These are phyloP conservation scores for Octopus bimaculoides DNA, from an alignment of 1,140 invertebrate genomes.

Conservation along the genomic window DNA sequence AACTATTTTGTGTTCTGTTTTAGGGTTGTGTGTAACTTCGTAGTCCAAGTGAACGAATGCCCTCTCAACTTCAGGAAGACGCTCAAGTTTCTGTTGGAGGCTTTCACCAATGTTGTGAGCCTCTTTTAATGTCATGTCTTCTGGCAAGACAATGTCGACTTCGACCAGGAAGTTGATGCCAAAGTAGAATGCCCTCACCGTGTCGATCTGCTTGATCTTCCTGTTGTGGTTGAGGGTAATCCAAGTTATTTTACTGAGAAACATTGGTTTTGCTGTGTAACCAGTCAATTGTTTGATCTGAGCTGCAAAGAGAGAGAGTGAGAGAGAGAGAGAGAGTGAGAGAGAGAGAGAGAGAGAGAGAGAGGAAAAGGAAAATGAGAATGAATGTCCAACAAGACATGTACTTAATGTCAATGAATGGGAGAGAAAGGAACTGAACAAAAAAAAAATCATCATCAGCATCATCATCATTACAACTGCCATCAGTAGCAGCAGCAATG, in stretches of 20 bases:
- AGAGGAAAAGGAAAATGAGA: no score
- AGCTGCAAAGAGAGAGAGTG: conserved; percentile 30
- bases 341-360: conserved; percentile 14
- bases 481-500: no score
- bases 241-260: conserved; percentile 53
- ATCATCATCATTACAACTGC: no score
- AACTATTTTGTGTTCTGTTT: conserved; percentile 49
- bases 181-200: conserved; percentile 60
- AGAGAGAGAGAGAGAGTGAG: conserved; percentile 14
- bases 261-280: conserved; percentile 49
- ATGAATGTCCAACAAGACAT: no score
- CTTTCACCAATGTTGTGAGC: conserved; percentile 58
- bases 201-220: conserved; percentile 57
- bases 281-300: conserved; percentile 53
- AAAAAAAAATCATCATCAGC: no score
- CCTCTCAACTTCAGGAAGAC: conserved; percentile 57
- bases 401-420: no score
- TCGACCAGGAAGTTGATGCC: conserved; percentile 55
- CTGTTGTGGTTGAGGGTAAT: conserved; percentile 54
- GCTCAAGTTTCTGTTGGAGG: conserved; percentile 57
- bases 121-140: conserved; percentile 53
- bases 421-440: no score
- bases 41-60: conserved; percentile 61
- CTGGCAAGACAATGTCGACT: conserved; percentile 54
- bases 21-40: conserved; percentile 52